phyloP scores from a whole-genome alignment of 2,888 invertebrate species.

The Dynastes hyllus region DNA sequence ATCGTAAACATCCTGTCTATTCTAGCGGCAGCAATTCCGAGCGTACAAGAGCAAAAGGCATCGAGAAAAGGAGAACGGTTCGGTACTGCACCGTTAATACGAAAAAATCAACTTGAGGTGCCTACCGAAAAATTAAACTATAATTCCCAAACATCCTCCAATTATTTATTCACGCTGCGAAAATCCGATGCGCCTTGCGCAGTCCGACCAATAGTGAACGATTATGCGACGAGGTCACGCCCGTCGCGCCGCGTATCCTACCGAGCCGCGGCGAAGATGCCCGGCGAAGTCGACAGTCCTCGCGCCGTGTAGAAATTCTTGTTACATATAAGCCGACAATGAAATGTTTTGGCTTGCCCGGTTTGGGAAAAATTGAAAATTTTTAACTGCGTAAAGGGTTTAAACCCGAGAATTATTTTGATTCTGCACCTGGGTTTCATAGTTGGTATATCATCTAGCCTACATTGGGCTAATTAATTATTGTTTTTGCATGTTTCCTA shows the following conservation, averaged over 20 bases:
- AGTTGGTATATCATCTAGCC: constrained; percentile 15
- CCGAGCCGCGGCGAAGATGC: constrained; percentile 22
- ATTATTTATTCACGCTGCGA: constrained; percentile 41
- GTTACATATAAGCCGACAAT: constrained; percentile 34
- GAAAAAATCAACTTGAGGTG: constrained; percentile 31
- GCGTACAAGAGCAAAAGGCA: background rate
- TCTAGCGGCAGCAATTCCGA: background rate
- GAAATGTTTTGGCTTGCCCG: too few species aligned
- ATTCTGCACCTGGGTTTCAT: constrained; percentile 27
- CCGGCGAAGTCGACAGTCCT: constrained; percentile 31
- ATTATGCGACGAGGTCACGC: constrained; percentile 23
- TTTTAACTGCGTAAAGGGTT: constrained; percentile 45
- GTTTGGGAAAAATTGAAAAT: constrained; percentile 40
- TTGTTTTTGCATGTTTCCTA: constrained; percentile 22
- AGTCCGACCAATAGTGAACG: constrained; percentile 23
- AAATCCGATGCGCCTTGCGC: constrained; percentile 28
- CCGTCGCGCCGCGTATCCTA: constrained; percentile 28
- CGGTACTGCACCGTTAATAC: background rate
- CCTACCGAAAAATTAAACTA: constrained; percentile 39
- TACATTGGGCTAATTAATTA: constrained; percentile 30
- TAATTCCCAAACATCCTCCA: constrained; percentile 42
- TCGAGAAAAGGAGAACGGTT: background rate
- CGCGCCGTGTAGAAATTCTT: constrained; percentile 34
- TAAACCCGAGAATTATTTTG: constrained; percentile 34
- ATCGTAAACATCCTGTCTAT: constrained; percentile 2